Conservation (phyloP, 2,888 invertebrate species). For the Euplexia lucipara region DNA sequence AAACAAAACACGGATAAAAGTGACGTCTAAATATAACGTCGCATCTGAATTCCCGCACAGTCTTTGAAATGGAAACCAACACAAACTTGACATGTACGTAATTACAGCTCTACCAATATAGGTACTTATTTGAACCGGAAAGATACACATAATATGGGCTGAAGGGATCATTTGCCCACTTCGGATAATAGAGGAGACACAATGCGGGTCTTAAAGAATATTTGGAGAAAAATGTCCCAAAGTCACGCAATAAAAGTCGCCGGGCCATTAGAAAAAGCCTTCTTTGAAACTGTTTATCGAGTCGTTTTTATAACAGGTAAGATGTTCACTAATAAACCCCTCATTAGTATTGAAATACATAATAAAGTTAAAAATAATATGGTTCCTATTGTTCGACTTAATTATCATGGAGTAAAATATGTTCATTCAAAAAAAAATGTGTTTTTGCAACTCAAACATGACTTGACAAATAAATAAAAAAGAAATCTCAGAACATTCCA, state of each 20-base stretch:
- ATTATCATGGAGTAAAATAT: too few relatives aligned
- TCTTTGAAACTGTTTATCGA: constrained; percentile 82
- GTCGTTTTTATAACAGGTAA: constrained; percentile 80
- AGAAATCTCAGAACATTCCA: too few relatives aligned
- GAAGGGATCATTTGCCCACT: constrained; percentile 5
- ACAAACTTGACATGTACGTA: constrained; percentile 29
- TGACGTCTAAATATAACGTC: background rate
- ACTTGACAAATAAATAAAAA: too few relatives aligned
- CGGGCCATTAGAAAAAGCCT: constrained; percentile 76
- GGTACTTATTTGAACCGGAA: constrained; percentile 4
- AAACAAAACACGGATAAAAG: background rate
- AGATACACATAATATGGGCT: constrained; percentile 21
- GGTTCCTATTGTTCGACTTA: too few relatives aligned
- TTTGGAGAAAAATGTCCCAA: constrained; percentile 76
- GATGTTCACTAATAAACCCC: background rate
- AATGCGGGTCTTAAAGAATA: constrained; percentile 69
- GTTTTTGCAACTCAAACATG: too few relatives aligned
- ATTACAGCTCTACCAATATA: constrained; percentile 28
- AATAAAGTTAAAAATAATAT: too few relatives aligned
- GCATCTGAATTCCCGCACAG: background rate
- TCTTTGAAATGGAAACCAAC: constrained; percentile 45
- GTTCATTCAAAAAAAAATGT: too few relatives aligned
- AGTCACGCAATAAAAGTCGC: constrained; percentile 76
- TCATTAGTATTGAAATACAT: too few relatives aligned
- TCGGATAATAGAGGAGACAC: constrained; percentile 28